A percentile compares a stretch with the other conserved stretches of the same genome.
These are phyloP conservation scores for Ecdyonurus torrentis DNA, from an alignment of 2,888 invertebrate genomes.

Conservation along the genomic window DNA sequence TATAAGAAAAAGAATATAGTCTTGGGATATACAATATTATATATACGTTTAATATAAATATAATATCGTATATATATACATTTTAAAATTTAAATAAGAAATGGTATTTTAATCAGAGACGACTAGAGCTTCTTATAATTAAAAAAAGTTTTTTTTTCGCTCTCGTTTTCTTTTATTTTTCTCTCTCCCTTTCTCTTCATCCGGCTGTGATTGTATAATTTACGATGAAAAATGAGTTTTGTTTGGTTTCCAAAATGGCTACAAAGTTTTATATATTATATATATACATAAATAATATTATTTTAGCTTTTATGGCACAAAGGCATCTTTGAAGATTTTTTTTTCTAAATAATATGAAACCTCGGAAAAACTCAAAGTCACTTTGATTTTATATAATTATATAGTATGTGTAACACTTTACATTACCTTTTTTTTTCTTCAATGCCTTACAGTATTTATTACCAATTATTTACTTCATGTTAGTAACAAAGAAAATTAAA, in stretches of 20 bases:
- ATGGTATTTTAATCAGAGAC: not conserved
- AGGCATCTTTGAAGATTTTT: not conserved
- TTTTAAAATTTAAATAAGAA: not conserved
- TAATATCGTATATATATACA: too few relatives aligned
- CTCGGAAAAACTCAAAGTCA: not conserved
- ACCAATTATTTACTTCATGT: too few relatives aligned
- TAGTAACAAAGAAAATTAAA: too few relatives aligned
- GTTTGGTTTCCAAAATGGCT: not conserved
- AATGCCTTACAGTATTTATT: too few relatives aligned
- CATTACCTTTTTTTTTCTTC: too few relatives aligned
- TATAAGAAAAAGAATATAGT: not conserved
- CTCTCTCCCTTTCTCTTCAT: not conserved
- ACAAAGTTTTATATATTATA: not conserved
- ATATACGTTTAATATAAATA: too few relatives aligned
- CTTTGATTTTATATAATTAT: not conserved
- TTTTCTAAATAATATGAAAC: not conserved
- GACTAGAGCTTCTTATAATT: not conserved
- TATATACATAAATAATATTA: not conserved
- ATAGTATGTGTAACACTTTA: too few relatives aligned
- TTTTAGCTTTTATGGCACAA: not conserved
- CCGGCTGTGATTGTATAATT: not conserved
- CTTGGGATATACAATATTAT: not conserved
- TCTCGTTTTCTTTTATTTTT: not conserved
- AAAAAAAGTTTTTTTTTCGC: not conserved
- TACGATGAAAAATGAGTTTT: not conserved